Base-by-base conservation (phyloP, 1,140 invertebrate genomes). In the Procambarus virginalis region DNA sequence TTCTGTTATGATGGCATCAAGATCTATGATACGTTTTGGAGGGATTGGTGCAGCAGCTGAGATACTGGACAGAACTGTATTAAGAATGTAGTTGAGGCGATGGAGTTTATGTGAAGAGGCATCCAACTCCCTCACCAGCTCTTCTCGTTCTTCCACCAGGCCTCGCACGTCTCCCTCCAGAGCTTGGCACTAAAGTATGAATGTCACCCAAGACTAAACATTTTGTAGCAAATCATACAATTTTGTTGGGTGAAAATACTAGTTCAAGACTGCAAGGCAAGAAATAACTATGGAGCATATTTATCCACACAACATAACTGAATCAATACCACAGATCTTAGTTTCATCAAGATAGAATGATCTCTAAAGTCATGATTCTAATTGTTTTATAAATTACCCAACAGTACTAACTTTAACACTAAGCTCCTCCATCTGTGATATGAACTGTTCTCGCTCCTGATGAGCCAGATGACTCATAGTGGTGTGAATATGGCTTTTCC, bases 71-170 rank as follows among this genome's bases (percentile, higher is more conserved):
- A 98, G 94, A 3, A 97, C 95, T 92, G 96, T 96, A 92, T 96
- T 96, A 14, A 98, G 94, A 93, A 97, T 96, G 92, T 97, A 96
- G 94, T 98, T 98, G 4, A 98, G 95, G 60, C 97, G 94, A 93
- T 97, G 96, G 20, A 97, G 96, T 94, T 98, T 98, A 91, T 95
- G 97, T 93, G 97, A 97, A 92, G 97, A 97, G n/a, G 96, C 96
- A 94, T 98, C 97, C 90, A 97, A 94, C 93, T 98, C 97, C 17
- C 95, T 96, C 45, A 96, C 95, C 34, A 97, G 93, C 92, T 98
- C 97, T 93, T 97, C 97, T 93, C 98, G 97, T 93, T 98, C 97
- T 94, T 98, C 97, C 60, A 98, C 93, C 45, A 97, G 95, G 75
- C 91, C 85, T 8, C 97, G 96, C 34, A 98, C 94, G 94, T 98